Base-by-base conservation (phyloP, 2,797 vertebrate species). In the Notolabrus celidotus region DNA sequence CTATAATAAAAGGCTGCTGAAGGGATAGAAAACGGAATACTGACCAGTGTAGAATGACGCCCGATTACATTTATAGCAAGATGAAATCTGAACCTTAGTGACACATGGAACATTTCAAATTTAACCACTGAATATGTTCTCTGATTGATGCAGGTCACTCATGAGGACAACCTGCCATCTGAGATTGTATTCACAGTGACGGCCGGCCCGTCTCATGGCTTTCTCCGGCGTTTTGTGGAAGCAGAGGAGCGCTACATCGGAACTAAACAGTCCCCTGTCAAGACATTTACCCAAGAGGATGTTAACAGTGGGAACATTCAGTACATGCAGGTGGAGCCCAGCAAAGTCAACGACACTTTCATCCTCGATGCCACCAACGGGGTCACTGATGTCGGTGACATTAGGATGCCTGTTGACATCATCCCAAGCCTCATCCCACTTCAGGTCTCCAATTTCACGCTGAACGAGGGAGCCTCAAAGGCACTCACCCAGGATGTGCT, bases 221-320 rank as follows among this genome's bases (percentile, higher is more conserved):
- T 95, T 82, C 91, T 98, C 75, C 77, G 83, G 50, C 93, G 75
- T 27, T 95, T 95, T 87, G 71, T 87, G 5, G 89, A 93, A 50
- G 80, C 73, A 0, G 92, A 93, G 57, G 92, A 92, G 49, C 86
- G 73, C 36, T 93, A 93, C 45, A 29, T 93, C 10, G 84, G 88
- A 84, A 89, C 85, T 50, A 77, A 91, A 39, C 88, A 85, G 60
- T 93, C 89, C 3, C 93, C 91, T 12, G 74, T 95, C 82, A 87
- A 83, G 84, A 94, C 71, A 0, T 99, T 98, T 84, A 96, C 92
- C 10, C 96, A 97, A 46, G 85, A 93, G 66, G 95, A 97, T 88
- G 52, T 97, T 10, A 89, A 96, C 16, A 84, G 84, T 7, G 96
- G 96, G 10, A 92, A 91, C 77, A 79, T 97, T 80, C 94, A 96